These are phyloP conservation scores for Prosopocoilus inquinatus DNA, from an alignment of 2,888 invertebrate genomes.

Conservation along the genomic window DNA sequence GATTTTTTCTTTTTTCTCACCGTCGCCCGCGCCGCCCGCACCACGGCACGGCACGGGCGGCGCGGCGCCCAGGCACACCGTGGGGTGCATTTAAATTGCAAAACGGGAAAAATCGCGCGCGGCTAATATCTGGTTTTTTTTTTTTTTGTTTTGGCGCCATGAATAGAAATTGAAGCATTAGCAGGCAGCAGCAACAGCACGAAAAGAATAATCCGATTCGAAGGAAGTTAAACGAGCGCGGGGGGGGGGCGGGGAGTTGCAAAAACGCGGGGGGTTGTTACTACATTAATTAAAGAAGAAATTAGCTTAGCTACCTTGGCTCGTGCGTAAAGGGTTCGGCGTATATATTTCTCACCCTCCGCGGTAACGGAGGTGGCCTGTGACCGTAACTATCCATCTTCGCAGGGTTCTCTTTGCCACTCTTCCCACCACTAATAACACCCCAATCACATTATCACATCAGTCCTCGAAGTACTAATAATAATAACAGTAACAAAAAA, in stretches of 20 bases:
- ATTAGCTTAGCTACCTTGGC: constrained; percentile 42
- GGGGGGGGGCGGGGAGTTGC: too few relatives aligned
- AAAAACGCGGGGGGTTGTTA: background rate
- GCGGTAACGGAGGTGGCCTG: constrained; percentile 62
- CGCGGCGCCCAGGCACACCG: constrained; percentile 5
- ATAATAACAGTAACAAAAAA: background rate
- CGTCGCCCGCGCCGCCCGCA: too few relatives aligned
- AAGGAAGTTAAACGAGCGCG: too few relatives aligned
- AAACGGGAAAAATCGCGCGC: constrained; percentile 40
- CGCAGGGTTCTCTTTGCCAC: constrained; percentile 7
- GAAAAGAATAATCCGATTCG: too few relatives aligned
- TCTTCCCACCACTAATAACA: constrained; percentile 18
- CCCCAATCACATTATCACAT: constrained; percentile 43
- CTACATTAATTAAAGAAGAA: background rate
- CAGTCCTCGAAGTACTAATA: background rate
- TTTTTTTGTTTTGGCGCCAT: too few relatives aligned
- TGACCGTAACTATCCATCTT: constrained; percentile 64
- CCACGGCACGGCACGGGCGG: background rate
- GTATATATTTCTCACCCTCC: constrained; percentile 65
- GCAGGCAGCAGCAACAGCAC: too few relatives aligned
- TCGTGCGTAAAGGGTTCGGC: constrained; percentile 65
- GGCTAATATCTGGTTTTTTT: constrained; percentile 43
- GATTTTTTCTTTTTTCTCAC: too few relatives aligned
- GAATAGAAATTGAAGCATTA: constrained; percentile 44
- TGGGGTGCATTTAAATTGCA: constrained; percentile 38